A percentile compares a stretch with the other conserved stretches of the same genome.
These are phyloP conservation scores for Taxidea taxus DNA, from an alignment of 2,113 vertebrate species.

Conservation along the genomic window DNA sequence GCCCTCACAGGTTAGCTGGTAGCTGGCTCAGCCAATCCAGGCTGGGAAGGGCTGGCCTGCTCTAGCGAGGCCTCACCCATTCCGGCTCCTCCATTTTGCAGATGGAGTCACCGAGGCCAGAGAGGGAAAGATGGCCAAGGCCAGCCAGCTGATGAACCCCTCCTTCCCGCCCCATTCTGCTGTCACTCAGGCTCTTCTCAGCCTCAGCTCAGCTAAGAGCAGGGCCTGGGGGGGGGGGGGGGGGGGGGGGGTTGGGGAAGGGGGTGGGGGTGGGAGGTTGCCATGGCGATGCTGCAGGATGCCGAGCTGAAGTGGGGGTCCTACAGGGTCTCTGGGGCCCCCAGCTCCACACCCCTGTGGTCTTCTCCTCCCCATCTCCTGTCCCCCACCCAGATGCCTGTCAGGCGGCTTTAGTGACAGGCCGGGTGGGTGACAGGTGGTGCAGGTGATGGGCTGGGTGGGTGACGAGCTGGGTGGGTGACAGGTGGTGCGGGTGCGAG, in stretches of 20 bases:
- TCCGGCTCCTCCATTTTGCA: conserved; percentile 70
- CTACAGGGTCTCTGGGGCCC: conserved; percentile 72
- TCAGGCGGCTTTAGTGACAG: conserved; percentile 69
- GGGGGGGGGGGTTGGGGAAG: conserved; percentile 74
- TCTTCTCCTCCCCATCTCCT: conserved; percentile 59
- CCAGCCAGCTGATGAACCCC: conserved; percentile 56
- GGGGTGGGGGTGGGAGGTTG: conserved; percentile 76
- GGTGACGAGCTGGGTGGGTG: conserved; percentile 78
- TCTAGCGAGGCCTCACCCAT: not conserved
- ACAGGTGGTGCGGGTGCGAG: conserved; percentile 76
- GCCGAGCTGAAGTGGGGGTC: conserved; percentile 76
- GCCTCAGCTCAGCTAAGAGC: conserved; percentile 71
- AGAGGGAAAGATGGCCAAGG: conserved; percentile 51
- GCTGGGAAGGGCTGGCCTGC: not conserved
- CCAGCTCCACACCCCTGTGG: conserved; percentile 74
- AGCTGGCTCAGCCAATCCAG: conserved; percentile 47
- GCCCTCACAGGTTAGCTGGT: not conserved
- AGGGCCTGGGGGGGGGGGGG: conserved; percentile 46
- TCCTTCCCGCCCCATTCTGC: conserved; percentile 59
- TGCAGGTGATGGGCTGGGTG: conserved; percentile 75
- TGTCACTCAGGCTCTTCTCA: conserved; percentile 72
- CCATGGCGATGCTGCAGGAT: conserved; percentile 77
- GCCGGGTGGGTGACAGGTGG: conserved; percentile 77
- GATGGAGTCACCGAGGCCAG: conserved; percentile 69
- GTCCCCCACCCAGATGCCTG: conserved; percentile 67